These are phyloP conservation scores for Idris sp. DNA, from an alignment of 1,140 invertebrate genomes.

Conservation along the genomic window DNA sequence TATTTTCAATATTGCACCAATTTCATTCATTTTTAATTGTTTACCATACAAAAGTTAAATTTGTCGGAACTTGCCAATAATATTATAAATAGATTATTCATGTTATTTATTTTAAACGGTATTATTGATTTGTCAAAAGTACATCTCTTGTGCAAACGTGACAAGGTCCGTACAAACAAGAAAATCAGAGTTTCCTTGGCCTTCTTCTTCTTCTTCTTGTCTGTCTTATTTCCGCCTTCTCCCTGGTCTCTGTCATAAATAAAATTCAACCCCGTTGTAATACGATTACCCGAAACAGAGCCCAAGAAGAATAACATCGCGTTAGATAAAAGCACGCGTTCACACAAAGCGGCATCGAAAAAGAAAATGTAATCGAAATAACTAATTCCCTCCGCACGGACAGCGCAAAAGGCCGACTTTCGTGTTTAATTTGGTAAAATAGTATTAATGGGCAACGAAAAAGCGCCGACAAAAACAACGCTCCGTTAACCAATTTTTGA, in stretches of 20 bases:
- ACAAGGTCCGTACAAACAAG: too few relatives aligned
- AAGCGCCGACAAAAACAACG: slow-evolving; percentile 42
- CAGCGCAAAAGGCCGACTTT: slow-evolving; percentile 33
- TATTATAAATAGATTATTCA: slow-evolving; percentile 48
- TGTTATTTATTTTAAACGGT: slow-evolving; percentile 53
- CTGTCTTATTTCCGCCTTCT: slow-evolving; percentile 7
- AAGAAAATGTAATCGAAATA: slow-evolving; percentile 57
- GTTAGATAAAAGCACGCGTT: slow-evolving; percentile 25
- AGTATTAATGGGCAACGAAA: slow-evolving; percentile 49
- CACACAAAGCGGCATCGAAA: slow-evolving; percentile 33
- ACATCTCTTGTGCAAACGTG: slow-evolving; percentile 47
- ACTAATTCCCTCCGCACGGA: slow-evolving; percentile 53
- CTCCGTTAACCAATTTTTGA: slow-evolving; percentile 46
- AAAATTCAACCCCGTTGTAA: slow-evolving; percentile 60
- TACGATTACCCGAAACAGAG: slow-evolving; percentile 54
- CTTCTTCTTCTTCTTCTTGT: slow-evolving; percentile 3
- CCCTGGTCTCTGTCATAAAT: slow-evolving; percentile 31
- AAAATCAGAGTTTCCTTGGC: slow-evolving; percentile 31
- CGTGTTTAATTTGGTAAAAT: slow-evolving; percentile 57
- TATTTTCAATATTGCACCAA: too few relatives aligned
- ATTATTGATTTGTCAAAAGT: slow-evolving; percentile 49
- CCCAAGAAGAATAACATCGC: slow-evolving; percentile 57
- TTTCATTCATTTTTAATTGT: too few relatives aligned
- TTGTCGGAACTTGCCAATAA: too few relatives aligned
- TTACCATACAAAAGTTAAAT: too few relatives aligned